A percentile compares a stretch with the other conserved stretches of the same genome.
These are phyloP conservation scores for Bombus confusus DNA, from an alignment of 1,140 invertebrate species.

Conservation along the genomic window DNA sequence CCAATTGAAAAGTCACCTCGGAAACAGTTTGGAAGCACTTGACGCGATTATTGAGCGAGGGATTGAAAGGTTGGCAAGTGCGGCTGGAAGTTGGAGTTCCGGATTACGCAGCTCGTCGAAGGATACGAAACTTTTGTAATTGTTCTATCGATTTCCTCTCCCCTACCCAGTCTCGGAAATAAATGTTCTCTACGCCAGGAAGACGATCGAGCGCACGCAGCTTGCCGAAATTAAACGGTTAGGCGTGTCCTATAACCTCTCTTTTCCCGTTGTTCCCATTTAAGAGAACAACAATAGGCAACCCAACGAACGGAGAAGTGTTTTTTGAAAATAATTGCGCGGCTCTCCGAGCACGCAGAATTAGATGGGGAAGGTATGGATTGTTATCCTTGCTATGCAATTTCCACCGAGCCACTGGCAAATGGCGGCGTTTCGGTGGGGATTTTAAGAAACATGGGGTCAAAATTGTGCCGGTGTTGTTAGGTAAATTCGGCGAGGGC, in stretches of 20 bases:
- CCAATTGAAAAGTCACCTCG: neutral
- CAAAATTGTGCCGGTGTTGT: slow-evolving; percentile 2
- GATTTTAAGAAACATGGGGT: slow-evolving; percentile 30
- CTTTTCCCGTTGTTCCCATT: slow-evolving; percentile 22
- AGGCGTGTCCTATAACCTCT: slow-evolving; percentile 57
- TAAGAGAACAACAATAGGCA: slow-evolving; percentile 26
- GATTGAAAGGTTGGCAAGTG: slow-evolving; percentile 1
- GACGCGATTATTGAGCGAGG: slow-evolving; percentile 18
- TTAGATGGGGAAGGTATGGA: neutral
- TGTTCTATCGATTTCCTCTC: slow-evolving; percentile 63
- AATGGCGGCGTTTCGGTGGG: neutral
- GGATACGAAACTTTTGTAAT: slow-evolving; percentile 77
- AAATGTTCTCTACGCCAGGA: slow-evolving; percentile 56
- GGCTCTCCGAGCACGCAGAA: neutral
- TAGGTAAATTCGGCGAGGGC: slow-evolving; percentile 4
- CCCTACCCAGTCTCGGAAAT: slow-evolving; percentile 50
- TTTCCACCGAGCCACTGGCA: slow-evolving; percentile 7
- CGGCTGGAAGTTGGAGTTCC: neutral
- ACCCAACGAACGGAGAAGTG: neutral
- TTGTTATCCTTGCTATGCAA: slow-evolving; percentile 6
- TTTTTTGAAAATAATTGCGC: slow-evolving; percentile 36
- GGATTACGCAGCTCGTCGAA: slow-evolving; percentile 45
- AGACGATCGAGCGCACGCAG: slow-evolving; percentile 53
- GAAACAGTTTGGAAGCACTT: neutral
- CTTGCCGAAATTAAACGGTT: slow-evolving; percentile 70